Conservation (phyloP, 2,113 vertebrate genomes). For the Numenius arquata region DNA sequence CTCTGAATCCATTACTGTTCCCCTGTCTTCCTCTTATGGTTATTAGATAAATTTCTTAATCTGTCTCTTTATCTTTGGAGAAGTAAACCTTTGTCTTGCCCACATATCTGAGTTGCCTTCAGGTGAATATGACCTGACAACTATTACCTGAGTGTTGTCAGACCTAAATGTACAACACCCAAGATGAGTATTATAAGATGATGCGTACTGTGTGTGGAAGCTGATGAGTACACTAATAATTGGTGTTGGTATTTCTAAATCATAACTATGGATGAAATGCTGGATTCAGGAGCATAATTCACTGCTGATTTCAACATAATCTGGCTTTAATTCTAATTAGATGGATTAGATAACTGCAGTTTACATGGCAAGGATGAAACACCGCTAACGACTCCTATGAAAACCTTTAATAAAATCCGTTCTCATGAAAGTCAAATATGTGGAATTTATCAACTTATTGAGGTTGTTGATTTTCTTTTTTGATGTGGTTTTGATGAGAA, state of each 20-base stretch:
- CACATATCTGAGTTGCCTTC: not conserved
- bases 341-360: not conserved
- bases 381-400: not conserved
- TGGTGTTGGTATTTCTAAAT: not conserved
- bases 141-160: not conserved
- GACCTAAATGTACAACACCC: not conserved
- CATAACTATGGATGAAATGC: not conserved
- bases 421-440: not conserved
- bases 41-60: not conserved
- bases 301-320: not conserved
- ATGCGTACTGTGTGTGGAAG: not conserved
- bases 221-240: not conserved
- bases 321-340: not conserved
- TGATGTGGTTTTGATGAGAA: not conserved
- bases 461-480: not conserved
- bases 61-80: not conserved
- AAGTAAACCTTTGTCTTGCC: not conserved
- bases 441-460: not conserved
- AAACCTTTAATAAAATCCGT: not conserved
- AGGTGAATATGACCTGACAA: not conserved
- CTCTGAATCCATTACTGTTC: not conserved
- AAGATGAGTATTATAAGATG: not conserved
- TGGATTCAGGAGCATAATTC: not conserved
- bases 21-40: not conserved
- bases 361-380: not conserved